phyloP scores from a whole-genome alignment of 2,797 vertebrate species.

The Natrix natrix region DNA sequence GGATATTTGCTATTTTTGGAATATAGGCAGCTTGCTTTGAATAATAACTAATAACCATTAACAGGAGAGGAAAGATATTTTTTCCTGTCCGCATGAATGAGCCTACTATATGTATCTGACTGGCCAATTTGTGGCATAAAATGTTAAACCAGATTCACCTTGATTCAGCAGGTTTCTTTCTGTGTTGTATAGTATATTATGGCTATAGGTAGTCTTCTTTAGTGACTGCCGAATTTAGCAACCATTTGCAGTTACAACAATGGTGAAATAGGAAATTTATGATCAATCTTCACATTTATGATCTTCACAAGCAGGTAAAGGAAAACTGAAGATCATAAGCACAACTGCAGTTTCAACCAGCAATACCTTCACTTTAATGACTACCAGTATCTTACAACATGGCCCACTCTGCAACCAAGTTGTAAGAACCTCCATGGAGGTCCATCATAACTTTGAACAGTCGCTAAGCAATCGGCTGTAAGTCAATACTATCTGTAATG shows the following conservation, averaged over 20 bases:
- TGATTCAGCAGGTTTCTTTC: not conserved
- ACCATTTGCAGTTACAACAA: not conserved
- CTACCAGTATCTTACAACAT: not conserved
- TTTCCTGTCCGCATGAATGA: not conserved
- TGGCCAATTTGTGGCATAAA: not conserved
- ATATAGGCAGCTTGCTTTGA: not conserved
- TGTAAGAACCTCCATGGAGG: not conserved
- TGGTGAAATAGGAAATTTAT: not conserved
- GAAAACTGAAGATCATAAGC: not conserved
- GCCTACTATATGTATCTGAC: not conserved
- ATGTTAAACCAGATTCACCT: not conserved
- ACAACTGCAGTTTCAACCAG: not conserved
- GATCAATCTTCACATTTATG: not conserved
- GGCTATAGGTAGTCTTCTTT: not conserved
- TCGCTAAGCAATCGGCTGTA: not conserved
- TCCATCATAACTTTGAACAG: not conserved
- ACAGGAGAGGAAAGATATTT: not conserved
- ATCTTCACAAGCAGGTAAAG: not conserved
- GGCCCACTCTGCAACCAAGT: not conserved
- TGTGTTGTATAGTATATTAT: not conserved
- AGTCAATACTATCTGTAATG: not conserved
- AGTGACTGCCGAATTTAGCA: not conserved
- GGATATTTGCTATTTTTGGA: not conserved
- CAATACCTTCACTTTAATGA: not conserved
- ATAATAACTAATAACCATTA: not conserved